These are phyloP conservation scores for Chaenogobius annularis DNA, from an alignment of 2,113 vertebrate genomes.

Conservation along the genomic window DNA sequence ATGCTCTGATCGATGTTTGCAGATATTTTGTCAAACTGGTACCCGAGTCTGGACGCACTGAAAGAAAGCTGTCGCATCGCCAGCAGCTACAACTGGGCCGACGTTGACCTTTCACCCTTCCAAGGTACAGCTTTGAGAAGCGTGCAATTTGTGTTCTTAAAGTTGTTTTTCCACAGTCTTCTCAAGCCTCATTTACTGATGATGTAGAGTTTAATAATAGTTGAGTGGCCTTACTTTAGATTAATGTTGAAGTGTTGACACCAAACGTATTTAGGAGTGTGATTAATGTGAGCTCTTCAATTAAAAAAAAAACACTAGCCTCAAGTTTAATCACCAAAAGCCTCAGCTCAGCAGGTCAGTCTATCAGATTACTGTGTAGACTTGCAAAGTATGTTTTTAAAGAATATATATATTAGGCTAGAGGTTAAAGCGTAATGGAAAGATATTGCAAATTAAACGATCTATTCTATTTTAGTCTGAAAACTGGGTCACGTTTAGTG, in stretches of 20 bases:
- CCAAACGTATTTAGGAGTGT: constrained; percentile 66
- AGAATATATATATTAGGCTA: constrained; percentile 59
- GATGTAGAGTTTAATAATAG: background rate
- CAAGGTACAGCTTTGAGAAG: constrained; percentile 77
- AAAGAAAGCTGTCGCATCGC: constrained; percentile 94
- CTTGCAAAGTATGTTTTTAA: constrained; percentile 68
- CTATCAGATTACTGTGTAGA: constrained; percentile 71
- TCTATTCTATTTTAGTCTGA: constrained; percentile 30
- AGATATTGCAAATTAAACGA: constrained; percentile 52
- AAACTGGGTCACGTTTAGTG: constrained; percentile 25
- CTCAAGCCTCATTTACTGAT: background rate
- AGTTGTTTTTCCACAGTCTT: background rate
- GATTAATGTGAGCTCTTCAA: constrained; percentile 73
- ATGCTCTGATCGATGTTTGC: constrained; percentile 47
- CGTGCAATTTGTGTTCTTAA: background rate
- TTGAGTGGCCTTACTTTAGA: constrained; percentile 52
- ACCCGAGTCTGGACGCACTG: constrained; percentile 89
- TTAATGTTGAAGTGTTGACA: constrained; percentile 66
- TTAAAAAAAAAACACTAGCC: constrained; percentile 63
- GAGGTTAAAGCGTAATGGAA: constrained; percentile 58
- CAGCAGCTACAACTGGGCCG: constrained; percentile 93
- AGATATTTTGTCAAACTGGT: constrained; percentile 85
- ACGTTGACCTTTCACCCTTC: constrained; percentile 91
- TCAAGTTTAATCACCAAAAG: constrained; percentile 74
- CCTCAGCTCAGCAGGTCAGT: constrained; percentile 69